Conservation (phyloP, 2,113 vertebrate genomes). For the Bostrychus sinensis region DNA sequence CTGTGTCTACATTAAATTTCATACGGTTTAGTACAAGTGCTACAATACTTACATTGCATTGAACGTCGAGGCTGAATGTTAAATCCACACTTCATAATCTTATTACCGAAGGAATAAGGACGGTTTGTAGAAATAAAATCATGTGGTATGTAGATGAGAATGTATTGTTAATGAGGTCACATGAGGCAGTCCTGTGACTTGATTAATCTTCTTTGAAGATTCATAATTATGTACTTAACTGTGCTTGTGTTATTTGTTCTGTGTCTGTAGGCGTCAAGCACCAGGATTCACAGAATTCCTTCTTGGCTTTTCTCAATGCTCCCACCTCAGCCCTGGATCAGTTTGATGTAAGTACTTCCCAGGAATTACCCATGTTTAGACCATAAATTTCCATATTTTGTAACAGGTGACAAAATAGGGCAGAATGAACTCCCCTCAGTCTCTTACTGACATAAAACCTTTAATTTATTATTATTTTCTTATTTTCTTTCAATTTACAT, state of each 20-base stretch:
- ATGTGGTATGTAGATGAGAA: slow-evolving; percentile 7
- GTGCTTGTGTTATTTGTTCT: slow-evolving; percentile 38
- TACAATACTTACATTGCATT: background rate
- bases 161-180: slow-evolving; percentile 39
- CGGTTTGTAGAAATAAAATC: slow-evolving; percentile 13
- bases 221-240: slow-evolving; percentile 35
- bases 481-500: slow-evolving; percentile 43
- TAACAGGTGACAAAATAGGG: background rate
- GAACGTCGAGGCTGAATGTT: too few species aligned
- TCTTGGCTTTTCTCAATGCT: slow-evolving; percentile 97
- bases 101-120: background rate
- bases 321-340: slow-evolving; percentile 95
- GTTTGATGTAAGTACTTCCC: slow-evolving; percentile 90
- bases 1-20: background rate
- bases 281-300: slow-evolving; percentile 99
- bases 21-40: background rate
- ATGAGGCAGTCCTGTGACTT: slow-evolving; percentile 53
- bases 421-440: background rate
- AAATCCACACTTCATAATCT: slow-evolving; percentile 2
- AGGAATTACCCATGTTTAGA: background rate
- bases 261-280: slow-evolving; percentile 93
- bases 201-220: slow-evolving; percentile 49
- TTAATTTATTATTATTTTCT: slow-evolving; percentile 34
- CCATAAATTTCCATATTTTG: background rate
- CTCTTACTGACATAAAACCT: slow-evolving; percentile 21